phyloP scores from a whole-genome alignment of 2,797 vertebrate species.

The Onychomys leucogaster region DNA sequence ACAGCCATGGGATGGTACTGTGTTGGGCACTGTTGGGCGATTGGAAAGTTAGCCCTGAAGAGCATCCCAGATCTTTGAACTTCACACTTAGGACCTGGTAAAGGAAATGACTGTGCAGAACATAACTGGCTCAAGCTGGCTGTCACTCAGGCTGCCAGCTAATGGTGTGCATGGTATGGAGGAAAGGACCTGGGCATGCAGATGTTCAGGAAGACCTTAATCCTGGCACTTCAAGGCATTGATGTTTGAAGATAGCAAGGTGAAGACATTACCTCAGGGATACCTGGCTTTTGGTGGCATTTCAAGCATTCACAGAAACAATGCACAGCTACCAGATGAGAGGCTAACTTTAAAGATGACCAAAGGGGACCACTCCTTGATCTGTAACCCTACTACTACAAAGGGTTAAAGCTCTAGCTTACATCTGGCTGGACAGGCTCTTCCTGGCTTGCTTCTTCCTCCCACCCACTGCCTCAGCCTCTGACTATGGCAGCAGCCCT shows the following conservation, averaged over 20 bases:
- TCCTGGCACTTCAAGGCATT: background rate
- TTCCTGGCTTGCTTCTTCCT: conserved; percentile 48
- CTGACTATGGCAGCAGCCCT: conserved; percentile 35
- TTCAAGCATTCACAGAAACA: background rate
- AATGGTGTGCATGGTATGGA: background rate
- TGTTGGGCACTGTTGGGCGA: background rate
- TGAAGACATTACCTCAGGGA: background rate
- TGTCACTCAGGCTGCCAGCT: background rate
- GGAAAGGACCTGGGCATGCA: background rate
- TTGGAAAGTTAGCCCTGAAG: background rate
- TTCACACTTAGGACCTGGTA: background rate
- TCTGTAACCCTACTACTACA: background rate
- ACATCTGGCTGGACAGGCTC: conserved; percentile 62
- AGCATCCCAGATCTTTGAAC: background rate
- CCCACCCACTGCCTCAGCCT: conserved; percentile 57
- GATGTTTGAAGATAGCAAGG: background rate
- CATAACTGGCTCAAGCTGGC: background rate
- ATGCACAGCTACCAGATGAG: background rate
- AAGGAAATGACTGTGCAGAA: background rate
- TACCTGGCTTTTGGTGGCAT: background rate
- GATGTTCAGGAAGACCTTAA: background rate
- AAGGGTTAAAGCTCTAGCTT: conserved; percentile 66
- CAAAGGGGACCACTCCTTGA: background rate
- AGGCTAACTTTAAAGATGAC: background rate
- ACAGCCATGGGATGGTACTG: background rate